Evolutionary conservation across 2,888 invertebrate species (phyloP).

Genomic region (Danaus chrysippus): DNA sequence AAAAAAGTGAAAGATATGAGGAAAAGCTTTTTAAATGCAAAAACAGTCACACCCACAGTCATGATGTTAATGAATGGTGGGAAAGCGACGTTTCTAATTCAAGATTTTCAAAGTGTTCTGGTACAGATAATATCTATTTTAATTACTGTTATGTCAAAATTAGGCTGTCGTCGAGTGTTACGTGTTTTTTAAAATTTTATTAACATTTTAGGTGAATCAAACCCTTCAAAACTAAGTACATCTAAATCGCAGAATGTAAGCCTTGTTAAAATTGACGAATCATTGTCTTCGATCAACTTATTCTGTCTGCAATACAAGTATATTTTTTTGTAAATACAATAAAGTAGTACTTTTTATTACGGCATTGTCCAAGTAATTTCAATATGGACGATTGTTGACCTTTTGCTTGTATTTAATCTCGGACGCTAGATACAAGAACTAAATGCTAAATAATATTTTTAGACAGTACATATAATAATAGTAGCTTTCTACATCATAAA

Average conservation of each 20-base stretch:
- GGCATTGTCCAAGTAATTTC: no score
- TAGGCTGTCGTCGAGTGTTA: neutral
- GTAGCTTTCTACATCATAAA: no score
- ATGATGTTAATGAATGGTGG: conserved; percentile 46
- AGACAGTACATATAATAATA: no score
- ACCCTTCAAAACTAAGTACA: conserved; percentile 35
- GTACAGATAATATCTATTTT: conserved; percentile 17
- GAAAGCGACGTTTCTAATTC: conserved; percentile 42
- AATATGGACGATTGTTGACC: no score
- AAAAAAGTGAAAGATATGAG: conserved; percentile 56
- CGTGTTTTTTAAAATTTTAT: neutral
- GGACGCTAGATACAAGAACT: no score
- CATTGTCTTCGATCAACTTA: conserved; percentile 77
- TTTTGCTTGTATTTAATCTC: no score
- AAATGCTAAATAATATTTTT: no score
- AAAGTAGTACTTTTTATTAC: no score
- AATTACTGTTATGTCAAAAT: conserved; percentile 20
- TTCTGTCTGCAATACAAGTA: conserved; percentile 77
- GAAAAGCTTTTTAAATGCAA: conserved; percentile 50
- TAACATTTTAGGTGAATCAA: conserved; percentile 34
- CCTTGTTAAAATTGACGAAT: conserved; percentile 49
- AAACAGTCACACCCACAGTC: conserved; percentile 48
- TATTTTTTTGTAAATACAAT: conserved; percentile 33
- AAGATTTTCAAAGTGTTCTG: conserved; percentile 36
- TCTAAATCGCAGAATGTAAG: conserved; percentile 21